Evolutionary conservation across 2,888 invertebrate genomes (phyloP).

Genomic region (Drosophila formosana): DNA sequence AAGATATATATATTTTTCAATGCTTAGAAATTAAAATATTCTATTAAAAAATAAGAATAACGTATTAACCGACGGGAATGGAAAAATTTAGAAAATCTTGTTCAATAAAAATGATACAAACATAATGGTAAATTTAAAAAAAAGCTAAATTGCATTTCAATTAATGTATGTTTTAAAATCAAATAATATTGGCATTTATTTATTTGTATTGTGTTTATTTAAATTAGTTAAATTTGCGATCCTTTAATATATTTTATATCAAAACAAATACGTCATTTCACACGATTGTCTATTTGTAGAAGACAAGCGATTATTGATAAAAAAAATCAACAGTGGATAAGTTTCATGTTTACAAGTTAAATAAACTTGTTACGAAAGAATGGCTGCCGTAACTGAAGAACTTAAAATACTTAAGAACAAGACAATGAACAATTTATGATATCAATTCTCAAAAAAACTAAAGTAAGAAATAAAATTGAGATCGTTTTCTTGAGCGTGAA

Average conservation of each 20-base stretch:
- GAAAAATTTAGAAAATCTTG: background rate
- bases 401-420: background rate
- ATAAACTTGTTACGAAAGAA: background rate
- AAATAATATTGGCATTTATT: too few species aligned
- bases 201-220: too few species aligned
- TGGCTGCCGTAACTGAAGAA: background rate
- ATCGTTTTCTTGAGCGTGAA: conserved; percentile 16
- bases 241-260: too few species aligned
- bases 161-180: too few species aligned
- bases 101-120: background rate
- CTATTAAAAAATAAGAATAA: background rate
- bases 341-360: background rate
- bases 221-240: too few species aligned
- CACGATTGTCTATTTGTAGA: background rate
- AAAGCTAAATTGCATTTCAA: too few species aligned
- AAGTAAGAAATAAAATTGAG: background rate
- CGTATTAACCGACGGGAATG: background rate
- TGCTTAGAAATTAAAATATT: background rate
- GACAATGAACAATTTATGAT: background rate
- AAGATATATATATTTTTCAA: too few species aligned
- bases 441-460: background rate
- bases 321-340: background rate
- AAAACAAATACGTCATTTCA: too few species aligned
- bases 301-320: background rate
- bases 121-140: too few species aligned